Evolutionary conservation across 1,140 invertebrate genomes (phyloP), one percentile per base, ranked within the genome.

Genomic region (Nymphalis io): DNA sequence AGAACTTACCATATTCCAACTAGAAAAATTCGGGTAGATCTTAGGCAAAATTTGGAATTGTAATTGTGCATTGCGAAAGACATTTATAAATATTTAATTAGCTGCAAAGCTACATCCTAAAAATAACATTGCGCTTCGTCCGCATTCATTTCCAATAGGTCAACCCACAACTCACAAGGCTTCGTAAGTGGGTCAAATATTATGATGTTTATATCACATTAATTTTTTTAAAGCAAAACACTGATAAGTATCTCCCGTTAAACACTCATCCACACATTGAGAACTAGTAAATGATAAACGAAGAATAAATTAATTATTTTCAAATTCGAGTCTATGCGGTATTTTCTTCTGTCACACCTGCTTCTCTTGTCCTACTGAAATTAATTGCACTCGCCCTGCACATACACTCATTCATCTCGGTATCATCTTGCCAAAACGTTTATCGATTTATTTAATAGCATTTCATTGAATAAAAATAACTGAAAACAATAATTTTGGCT

Each of bases 81-180:
- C 80, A 86, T 85, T 78, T 89, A 90, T 90, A 88, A 90, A 91
- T 91, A 91, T 88, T 89, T 89, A 90, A 90, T 87, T 87, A 91
- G 85, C 88, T 85, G 89, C 89, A 88, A 90, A 88, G 83, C 82
- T 88, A 80, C 84, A 87, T 86, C 81, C 88, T 91, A 91, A 89
- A 91, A 91, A 90, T 91, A 91, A 90, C 88, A 87, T 85, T 79
- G 77, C 79, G 74, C 57, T 83, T 78, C 85, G 82, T 89, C 87
- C 88, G 88, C 88, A 91, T 87, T 88, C 84, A 83, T 71, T 78
- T 80, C 81, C 81, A 73, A 89, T 89, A 91, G 88, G 89, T 91
- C 89, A 90, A 85, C 84, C 86, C 82, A 89, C 88, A 90, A 85
- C 84, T 85, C 82, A 89, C 85, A 89, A 83, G 75, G 76, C 74